Evolutionary conservation across 2,113 vertebrate genomes (phyloP).

Genomic region (Girardinichthys multiradiatus): DNA sequence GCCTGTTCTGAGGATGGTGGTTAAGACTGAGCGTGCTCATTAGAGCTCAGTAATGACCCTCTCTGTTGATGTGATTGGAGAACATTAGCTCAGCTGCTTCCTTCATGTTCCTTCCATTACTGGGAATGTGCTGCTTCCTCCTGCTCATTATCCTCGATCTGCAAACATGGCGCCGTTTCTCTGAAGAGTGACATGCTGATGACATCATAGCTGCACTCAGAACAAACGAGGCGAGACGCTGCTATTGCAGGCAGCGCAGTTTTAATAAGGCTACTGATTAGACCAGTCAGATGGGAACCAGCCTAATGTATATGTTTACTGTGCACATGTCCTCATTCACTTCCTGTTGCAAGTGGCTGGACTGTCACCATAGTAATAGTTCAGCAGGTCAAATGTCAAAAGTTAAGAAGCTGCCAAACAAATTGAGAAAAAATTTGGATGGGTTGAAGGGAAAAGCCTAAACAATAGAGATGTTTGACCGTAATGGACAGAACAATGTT

Average conservation of each 20-base stretch:
- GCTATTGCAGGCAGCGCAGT: neutral
- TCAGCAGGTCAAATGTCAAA: neutral
- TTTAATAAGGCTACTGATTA: conserved; percentile 12
- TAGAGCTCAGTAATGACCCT: conserved; percentile 12
- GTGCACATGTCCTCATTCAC: neutral
- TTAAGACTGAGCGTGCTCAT: neutral
- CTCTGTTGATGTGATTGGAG: conserved; percentile 13
- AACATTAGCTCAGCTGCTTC: conserved; percentile 43
- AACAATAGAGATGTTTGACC: no score
- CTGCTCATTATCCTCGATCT: neutral
- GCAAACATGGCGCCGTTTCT: conserved; percentile 25
- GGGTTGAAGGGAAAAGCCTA: no score
- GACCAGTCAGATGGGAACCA: conserved; percentile 26
- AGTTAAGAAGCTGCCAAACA: neutral
- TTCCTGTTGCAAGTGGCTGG: conserved; percentile 15
- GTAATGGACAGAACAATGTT: no score
- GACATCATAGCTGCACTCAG: conserved; percentile 28
- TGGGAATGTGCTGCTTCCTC: conserved; percentile 13
- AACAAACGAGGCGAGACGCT: neutral
- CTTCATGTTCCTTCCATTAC: conserved; percentile 20
- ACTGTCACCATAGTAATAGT: conserved; percentile 9
- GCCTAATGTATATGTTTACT: conserved; percentile 21
- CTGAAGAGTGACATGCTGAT: conserved; percentile 23
- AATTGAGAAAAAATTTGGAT: no score
- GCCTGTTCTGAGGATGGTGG: neutral